phyloP scores from a whole-genome alignment of 1,140 invertebrate genomes.

The Hermetia illucens region DNA sequence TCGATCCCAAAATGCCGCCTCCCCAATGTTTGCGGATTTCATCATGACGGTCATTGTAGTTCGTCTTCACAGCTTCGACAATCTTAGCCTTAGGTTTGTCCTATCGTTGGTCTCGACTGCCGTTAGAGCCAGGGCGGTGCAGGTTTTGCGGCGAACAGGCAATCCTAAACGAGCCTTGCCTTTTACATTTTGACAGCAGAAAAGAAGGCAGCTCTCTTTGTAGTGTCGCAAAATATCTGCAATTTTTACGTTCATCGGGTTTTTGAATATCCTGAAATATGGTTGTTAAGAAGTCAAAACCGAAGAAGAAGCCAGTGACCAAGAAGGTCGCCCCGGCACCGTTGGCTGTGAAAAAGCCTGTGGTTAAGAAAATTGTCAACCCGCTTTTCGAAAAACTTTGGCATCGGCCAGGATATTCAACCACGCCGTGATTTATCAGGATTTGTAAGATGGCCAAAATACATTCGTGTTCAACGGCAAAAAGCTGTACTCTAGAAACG shows the following conservation, averaged over 20 bases:
- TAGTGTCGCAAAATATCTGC: slow-evolving; percentile 22
- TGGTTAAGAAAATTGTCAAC: slow-evolving; percentile 86
- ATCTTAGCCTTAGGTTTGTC: slow-evolving; percentile 76
- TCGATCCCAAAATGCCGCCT: slow-evolving; percentile 86
- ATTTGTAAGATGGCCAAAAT: slow-evolving; percentile 99
- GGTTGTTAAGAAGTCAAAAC: slow-evolving; percentile 31
- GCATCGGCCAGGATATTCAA: slow-evolving; percentile 97
- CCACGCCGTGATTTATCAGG: slow-evolving; percentile 92
- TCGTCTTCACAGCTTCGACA: slow-evolving; percentile 88
- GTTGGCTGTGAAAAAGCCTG: slow-evolving; percentile 78
- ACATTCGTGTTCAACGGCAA: slow-evolving; percentile 96
- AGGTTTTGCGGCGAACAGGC: slow-evolving; percentile 86
- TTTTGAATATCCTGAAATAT: slow-evolving; percentile 23
- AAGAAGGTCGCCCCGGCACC: slow-evolving; percentile 94
- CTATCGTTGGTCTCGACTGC: slow-evolving; percentile 76
- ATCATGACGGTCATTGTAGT: slow-evolving; percentile 96
- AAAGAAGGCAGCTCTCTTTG: slow-evolving; percentile 22
- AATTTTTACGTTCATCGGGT: slow-evolving; percentile 20
- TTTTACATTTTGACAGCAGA: slow-evolving; percentile 30
- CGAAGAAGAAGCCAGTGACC: slow-evolving; percentile 75
- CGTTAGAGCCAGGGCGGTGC: slow-evolving; percentile 73
- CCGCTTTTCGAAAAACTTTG: slow-evolving; percentile 99
- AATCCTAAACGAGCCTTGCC: slow-evolving; percentile 83
- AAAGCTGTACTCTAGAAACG: slow-evolving; percentile 89
- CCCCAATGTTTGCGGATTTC: slow-evolving; percentile 98